Evolutionary conservation across 2,797 vertebrate genomes (phyloP).

Genomic region (Lepidocolaptes lacrymiger): DNA sequence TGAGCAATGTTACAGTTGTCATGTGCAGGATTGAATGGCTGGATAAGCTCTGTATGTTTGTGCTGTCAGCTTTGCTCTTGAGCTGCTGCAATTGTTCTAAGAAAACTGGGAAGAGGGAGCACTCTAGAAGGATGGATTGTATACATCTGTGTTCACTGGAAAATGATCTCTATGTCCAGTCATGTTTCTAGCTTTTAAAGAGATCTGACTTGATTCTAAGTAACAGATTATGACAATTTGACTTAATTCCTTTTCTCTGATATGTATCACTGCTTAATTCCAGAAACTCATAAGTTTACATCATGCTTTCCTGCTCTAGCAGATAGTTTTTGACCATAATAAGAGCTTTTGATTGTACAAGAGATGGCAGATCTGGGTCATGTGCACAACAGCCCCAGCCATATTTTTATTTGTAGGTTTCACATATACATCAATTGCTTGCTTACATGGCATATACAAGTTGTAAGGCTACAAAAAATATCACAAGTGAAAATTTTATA

Average conservation of each 20-base stretch:
- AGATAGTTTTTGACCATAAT: neutral
- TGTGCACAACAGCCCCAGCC: neutral
- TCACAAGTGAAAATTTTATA: neutral
- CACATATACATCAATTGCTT: neutral
- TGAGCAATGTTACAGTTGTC: neutral
- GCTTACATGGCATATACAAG: neutral
- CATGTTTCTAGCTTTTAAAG: neutral
- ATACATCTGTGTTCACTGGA: neutral
- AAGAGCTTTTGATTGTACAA: neutral
- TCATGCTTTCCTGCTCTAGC: neutral
- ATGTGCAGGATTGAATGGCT: neutral
- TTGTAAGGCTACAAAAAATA: neutral
- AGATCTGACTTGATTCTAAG: neutral
- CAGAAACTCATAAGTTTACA: neutral
- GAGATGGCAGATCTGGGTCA: neutral
- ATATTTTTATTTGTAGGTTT: neutral
- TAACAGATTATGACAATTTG: neutral
- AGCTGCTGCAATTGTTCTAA: neutral
- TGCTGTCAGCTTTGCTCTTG: neutral
- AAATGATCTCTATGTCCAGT: neutral
- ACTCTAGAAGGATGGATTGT: neutral
- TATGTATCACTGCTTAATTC: neutral
- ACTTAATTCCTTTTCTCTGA: neutral
- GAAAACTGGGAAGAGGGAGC: neutral
- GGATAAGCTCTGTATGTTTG: neutral